A percentile compares a stretch with the other conserved stretches of the same genome.
phyloP scores from a whole-genome alignment of 2,888 invertebrate genomes.

The Pollenia labialis region DNA sequence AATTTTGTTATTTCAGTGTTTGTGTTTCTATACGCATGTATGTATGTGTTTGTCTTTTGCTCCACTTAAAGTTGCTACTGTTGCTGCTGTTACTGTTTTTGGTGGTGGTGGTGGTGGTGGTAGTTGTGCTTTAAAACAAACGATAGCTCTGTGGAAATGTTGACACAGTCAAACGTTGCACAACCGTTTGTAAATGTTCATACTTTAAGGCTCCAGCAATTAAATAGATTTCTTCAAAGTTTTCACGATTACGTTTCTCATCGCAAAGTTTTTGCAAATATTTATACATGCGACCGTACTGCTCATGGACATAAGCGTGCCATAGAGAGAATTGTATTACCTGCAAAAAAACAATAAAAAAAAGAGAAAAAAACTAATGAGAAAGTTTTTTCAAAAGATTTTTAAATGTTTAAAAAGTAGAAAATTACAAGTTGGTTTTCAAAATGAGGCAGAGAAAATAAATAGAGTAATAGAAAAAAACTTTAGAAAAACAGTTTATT shows the following conservation, averaged over 20 bases:
- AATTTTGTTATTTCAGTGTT: not conserved
- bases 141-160: constrained; percentile 82
- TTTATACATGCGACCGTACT: constrained; percentile 93
- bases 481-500: constrained; percentile 64
- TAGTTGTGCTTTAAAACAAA: constrained; percentile 78
- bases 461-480: constrained; percentile 27
- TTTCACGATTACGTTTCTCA: constrained; percentile 90
- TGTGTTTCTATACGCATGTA: not conserved
- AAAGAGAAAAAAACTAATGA: constrained; percentile 23
- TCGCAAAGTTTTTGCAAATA: constrained; percentile 91
- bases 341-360: constrained; percentile 82
- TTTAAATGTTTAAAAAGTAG: constrained; percentile 26
- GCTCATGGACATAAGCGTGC: constrained; percentile 91
- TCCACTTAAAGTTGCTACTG: constrained; percentile 17
- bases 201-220: constrained; percentile 80
- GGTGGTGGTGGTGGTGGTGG: not conserved
- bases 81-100: constrained; percentile 10
- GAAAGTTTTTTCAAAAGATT: constrained; percentile 25
- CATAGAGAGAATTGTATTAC: constrained; percentile 91
- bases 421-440: constrained; percentile 32
- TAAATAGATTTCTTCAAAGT: constrained; percentile 83
- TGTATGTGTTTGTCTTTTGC: constrained; percentile 42
- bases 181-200: constrained; percentile 79
- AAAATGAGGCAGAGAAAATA: constrained; percentile 1
- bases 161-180: constrained; percentile 80